A percentile compares a stretch with the other conserved stretches of the same genome.
These are phyloP conservation scores for Malacosoma neustria DNA, from an alignment of 2,888 invertebrate genomes.

Conservation along the genomic window DNA sequence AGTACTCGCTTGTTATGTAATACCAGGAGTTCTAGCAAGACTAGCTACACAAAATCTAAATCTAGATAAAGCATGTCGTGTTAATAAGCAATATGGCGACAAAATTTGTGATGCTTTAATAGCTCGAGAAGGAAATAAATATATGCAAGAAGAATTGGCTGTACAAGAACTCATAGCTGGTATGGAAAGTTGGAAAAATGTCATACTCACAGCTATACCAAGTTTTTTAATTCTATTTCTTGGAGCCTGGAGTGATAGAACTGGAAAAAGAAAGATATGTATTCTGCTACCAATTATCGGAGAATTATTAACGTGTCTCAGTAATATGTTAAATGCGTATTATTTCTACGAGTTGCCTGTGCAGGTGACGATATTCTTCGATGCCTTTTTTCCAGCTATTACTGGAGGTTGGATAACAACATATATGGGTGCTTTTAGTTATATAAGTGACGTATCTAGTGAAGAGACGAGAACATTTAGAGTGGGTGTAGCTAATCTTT, in stretches of 20 bases:
- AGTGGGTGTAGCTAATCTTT: slow-evolving; percentile 71
- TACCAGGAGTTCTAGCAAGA: slow-evolving; percentile 78
- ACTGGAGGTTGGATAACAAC: slow-evolving; percentile 73
- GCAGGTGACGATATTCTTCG: slow-evolving; percentile 64
- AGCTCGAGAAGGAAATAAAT: slow-evolving; percentile 78
- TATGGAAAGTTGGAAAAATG: slow-evolving; percentile 72
- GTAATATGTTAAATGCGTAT: slow-evolving; percentile 66
- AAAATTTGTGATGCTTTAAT: slow-evolving; percentile 83
- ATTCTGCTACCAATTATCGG: slow-evolving; percentile 72
- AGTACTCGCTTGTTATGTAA: slow-evolving; percentile 76
- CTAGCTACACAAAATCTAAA: slow-evolving; percentile 88
- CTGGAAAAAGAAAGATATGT: slow-evolving; percentile 71
- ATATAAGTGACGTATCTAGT: slow-evolving; percentile 74
- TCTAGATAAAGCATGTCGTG: slow-evolving; percentile 88
- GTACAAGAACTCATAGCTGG: slow-evolving; percentile 72
- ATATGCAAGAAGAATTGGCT: slow-evolving; percentile 75
- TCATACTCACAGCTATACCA: slow-evolving; percentile 69
- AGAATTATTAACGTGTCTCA: slow-evolving; percentile 60
- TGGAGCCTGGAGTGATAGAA: slow-evolving; percentile 77
- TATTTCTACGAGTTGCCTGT: slow-evolving; percentile 71
- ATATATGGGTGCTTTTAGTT: slow-evolving; percentile 75
- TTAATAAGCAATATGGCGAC: slow-evolving; percentile 81
- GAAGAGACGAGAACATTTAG: slow-evolving; percentile 73
- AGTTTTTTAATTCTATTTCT: slow-evolving; percentile 70
- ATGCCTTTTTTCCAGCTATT: slow-evolving; percentile 66